phyloP scores from a whole-genome alignment of 1,140 invertebrate genomes.

The Aphelenchoides avenae region DNA sequence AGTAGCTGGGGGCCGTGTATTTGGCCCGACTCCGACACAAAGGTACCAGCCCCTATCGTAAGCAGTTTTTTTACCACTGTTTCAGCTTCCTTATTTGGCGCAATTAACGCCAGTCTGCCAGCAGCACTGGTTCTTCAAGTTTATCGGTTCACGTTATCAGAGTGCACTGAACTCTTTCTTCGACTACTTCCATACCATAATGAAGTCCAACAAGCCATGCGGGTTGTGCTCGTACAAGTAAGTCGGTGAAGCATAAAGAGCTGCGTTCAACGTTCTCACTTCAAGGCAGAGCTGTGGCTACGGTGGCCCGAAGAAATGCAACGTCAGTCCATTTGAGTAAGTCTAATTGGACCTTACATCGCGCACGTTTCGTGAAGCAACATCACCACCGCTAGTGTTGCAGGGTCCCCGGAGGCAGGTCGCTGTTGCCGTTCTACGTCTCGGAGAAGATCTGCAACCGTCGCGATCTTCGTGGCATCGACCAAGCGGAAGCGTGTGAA shows the following conservation, averaged over 20 bases:
- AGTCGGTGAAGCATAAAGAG: background rate
- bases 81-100: conserved; percentile 40
- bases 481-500: conserved; percentile 49
- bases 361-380: background rate
- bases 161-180: conserved; percentile 53
- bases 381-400: conserved; percentile 30
- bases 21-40: conserved; percentile 45
- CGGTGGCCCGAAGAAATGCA: conserved; percentile 49
- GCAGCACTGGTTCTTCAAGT: conserved; percentile 57
- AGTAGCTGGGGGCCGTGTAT: conserved; percentile 53
- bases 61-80: conserved; percentile 27
- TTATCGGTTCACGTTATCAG: conserved; percentile 42
- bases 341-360: background rate
- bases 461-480: conserved; percentile 43
- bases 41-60: no score
- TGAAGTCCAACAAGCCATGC: conserved; percentile 47
- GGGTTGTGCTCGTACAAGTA: conserved; percentile 51
- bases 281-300: conserved; percentile 50
- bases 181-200: conserved; percentile 38
- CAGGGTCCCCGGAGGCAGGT: conserved; percentile 51
- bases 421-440: conserved; percentile 55
- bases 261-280: no score
- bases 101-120: conserved; percentile 54
- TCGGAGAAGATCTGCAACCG: conserved; percentile 53
- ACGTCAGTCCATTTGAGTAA: conserved; percentile 53